Conservation (phyloP, 2,797 vertebrate genomes). For the Phataginus tricuspis region DNA sequence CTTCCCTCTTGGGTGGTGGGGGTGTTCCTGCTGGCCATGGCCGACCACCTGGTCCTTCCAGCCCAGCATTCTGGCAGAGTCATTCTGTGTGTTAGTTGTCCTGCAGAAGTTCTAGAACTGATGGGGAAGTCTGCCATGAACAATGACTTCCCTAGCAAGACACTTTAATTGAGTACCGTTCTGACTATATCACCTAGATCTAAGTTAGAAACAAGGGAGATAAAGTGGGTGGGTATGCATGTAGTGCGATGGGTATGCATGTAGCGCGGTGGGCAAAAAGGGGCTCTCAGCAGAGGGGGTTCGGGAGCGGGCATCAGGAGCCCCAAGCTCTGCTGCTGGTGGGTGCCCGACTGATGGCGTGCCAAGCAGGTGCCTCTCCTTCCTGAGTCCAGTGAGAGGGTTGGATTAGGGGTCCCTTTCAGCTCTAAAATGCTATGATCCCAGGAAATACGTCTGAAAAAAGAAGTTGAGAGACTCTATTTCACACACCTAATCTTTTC, state of each 20-base stretch:
- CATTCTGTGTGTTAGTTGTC: background rate
- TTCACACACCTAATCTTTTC: background rate
- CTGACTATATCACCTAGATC: background rate
- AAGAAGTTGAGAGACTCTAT: background rate
- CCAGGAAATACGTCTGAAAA: background rate
- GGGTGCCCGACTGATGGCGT: background rate
- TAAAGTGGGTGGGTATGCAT: background rate
- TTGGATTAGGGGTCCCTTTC: background rate
- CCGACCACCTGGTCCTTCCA: background rate
- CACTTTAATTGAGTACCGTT: background rate
- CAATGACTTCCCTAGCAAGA: background rate
- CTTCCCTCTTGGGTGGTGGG: background rate
- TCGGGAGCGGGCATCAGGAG: background rate
- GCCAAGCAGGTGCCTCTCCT: background rate
- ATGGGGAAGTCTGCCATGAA: background rate
- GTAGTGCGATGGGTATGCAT: rapidly evolving
- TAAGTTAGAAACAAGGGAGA: background rate
- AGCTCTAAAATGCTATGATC: background rate
- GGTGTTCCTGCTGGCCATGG: background rate
- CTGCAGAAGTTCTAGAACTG: background rate
- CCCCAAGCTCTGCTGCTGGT: too few relatives aligned
- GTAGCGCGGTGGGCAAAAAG: rapidly evolving
- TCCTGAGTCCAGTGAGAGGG: too few relatives aligned
- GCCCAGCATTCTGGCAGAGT: rapidly evolving
- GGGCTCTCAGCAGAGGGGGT: background rate